Percentiles rank a stretch among this genome's conserved stretches.
phyloP scores from a whole-genome alignment of 2,888 invertebrate species.

The Eledona agricola region DNA sequence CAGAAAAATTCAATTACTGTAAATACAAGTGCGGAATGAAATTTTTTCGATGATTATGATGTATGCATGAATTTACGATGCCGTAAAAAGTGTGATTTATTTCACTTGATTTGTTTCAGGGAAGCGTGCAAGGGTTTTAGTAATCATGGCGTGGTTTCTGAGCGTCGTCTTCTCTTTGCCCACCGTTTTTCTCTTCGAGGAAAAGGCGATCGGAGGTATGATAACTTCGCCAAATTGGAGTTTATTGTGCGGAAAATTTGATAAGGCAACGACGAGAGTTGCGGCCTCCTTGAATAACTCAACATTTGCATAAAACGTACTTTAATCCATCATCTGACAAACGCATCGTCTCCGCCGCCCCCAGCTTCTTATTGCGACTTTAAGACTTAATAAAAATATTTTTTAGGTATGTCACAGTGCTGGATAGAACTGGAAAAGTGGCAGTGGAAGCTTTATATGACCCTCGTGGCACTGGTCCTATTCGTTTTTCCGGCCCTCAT shows the following conservation, averaged over 20 bases:
- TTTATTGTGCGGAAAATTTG: no score
- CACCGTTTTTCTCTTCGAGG: constrained; percentile 82
- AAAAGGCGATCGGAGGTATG: constrained; percentile 78
- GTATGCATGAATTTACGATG: constrained; percentile 25
- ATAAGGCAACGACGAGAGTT: neutral
- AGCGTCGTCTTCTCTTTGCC: constrained; percentile 85
- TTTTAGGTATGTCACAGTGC: constrained; percentile 77
- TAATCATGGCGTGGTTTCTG: constrained; percentile 83
- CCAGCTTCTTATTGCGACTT: no score
- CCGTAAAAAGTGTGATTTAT: constrained; percentile 22
- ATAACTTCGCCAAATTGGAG: no score
- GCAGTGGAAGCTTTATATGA: constrained; percentile 91
- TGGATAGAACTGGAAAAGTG: constrained; percentile 85
- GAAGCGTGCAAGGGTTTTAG: constrained; percentile 82
- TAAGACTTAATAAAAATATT: constrained; percentile 31
- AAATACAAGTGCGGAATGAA: constrained; percentile 28
- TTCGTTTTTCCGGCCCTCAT: constrained; percentile 88
- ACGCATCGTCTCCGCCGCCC: constrained; percentile 1
- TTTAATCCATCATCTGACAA: constrained; percentile 19
- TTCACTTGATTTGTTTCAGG: constrained; percentile 67
- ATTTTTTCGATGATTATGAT: constrained; percentile 33
- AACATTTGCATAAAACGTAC: constrained; percentile 15
- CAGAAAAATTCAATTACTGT: constrained; percentile 41
- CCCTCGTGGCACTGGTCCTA: constrained; percentile 79
- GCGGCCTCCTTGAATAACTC: neutral